Base-by-base conservation (phyloP, 2,113 vertebrate genomes). In the Salvator merianae region DNA sequence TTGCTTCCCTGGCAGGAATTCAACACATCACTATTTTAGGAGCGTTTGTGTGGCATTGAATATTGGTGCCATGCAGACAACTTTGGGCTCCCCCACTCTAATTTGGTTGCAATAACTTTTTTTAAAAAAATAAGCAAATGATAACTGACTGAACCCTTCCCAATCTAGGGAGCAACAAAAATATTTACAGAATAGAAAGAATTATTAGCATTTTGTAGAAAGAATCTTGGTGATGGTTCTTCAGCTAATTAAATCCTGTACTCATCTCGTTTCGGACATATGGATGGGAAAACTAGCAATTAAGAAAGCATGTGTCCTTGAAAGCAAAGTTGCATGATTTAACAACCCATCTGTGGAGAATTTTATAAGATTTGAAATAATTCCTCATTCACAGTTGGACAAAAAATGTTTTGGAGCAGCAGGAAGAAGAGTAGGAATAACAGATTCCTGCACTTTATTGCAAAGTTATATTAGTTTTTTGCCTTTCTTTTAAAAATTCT, bases 141-240 rank as follows among this genome's bases (percentile, higher is more conserved):
- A 32, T 5, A 63, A 62, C 62, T 14, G 16, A 8, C 36, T 36
- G 26, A 40, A 81, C 38, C 30, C 18, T 86, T 69, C 63, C 24
- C 75, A 59, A 43, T 68, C 14, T 43, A 47, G 50, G 16, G 50
- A 69, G 59, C n/a, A 47, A 34, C 63, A 24, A 43, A 77, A 81
- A n/a, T 28, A 14, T 69, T 76, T 69, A 70, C 28, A n/a, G 43
- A 75, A 38, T 53, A 43, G 34, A 78, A 36, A 68, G 75, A 75
- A 30, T 78, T 75, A 68, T 86, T 81, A n/a, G 47, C 59, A 7
- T 85, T n/a, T 85, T n/a, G 50, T 5, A 68, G 77, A 74, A 68
- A 76, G 50, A 84, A 30, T 7, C 63, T 77, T 77, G 79, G 84
- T 40, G 47, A 86, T 47, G 18, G 13, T n/a, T 69, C 65, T 59